Evolutionary conservation across 2,113 vertebrate genomes (phyloP).

Genomic region (Bucco capensis): DNA sequence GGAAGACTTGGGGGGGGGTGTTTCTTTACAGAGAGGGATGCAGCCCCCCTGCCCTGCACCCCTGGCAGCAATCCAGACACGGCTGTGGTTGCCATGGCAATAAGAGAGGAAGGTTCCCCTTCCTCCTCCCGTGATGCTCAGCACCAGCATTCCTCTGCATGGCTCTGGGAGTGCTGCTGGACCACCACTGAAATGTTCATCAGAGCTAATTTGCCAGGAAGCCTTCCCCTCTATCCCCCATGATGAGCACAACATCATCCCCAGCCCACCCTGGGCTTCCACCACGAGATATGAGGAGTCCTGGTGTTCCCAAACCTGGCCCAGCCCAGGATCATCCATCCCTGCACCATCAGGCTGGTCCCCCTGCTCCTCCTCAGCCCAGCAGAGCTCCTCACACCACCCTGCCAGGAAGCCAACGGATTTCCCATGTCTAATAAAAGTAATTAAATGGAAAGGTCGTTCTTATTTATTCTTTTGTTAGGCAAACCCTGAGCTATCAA

Average conservation of each 20-base stretch:
- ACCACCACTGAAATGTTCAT: background rate
- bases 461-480: slow-evolving; percentile 34
- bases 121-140: background rate
- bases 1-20: background rate
- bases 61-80: background rate
- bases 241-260: accelerated
- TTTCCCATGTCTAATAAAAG: background rate
- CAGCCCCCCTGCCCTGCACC: background rate
- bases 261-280: background rate
- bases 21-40: background rate
- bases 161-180: background rate
- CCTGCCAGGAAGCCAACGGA: background rate
- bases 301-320: background rate
- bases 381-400: accelerated
- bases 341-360: background rate
- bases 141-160: background rate
- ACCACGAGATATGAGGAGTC: too few species aligned
- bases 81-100: slow-evolving; percentile 31
- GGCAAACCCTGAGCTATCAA: background rate
- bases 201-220: background rate
- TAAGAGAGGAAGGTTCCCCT: background rate
- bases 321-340: background rate
- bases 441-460: slow-evolving; percentile 39
- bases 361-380: background rate
- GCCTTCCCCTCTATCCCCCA: background rate